phyloP scores from a whole-genome alignment of 2,797 vertebrate species.

The Chloroceryle inda region DNA sequence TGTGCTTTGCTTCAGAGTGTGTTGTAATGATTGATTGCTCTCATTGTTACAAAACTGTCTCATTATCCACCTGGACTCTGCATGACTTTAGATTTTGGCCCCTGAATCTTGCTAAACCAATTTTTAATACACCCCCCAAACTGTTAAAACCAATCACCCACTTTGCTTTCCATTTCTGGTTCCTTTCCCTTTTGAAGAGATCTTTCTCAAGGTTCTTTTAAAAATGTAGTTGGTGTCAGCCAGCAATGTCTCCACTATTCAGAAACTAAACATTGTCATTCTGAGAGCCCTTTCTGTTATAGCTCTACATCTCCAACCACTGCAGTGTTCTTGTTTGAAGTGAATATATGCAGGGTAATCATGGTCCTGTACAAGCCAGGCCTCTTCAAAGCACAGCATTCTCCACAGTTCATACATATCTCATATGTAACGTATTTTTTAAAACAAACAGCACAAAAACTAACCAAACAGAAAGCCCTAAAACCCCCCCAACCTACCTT shows the following conservation, averaged over 20 bases:
- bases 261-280: neutral
- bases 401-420: neutral
- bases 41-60: neutral
- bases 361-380: neutral
- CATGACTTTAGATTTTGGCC: neutral
- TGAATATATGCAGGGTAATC: neutral
- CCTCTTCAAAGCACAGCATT: neutral
- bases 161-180: neutral
- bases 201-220: fast-evolving
- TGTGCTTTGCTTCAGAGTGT: neutral
- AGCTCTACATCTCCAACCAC: neutral
- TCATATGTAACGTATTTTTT: neutral
- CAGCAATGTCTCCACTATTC: neutral
- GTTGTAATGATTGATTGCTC: neutral
- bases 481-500: too few species aligned
- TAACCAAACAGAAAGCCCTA: too few species aligned
- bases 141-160: fast-evolving
- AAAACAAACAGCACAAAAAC: neutral
- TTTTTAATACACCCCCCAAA: too few species aligned
- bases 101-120: neutral
- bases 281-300: neutral
- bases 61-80: neutral
- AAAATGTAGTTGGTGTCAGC: neutral
- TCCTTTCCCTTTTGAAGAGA: neutral
- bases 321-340: neutral